These are phyloP conservation scores for Tipula helvola DNA, from an alignment of 2,888 invertebrate genomes.

Conservation along the genomic window DNA sequence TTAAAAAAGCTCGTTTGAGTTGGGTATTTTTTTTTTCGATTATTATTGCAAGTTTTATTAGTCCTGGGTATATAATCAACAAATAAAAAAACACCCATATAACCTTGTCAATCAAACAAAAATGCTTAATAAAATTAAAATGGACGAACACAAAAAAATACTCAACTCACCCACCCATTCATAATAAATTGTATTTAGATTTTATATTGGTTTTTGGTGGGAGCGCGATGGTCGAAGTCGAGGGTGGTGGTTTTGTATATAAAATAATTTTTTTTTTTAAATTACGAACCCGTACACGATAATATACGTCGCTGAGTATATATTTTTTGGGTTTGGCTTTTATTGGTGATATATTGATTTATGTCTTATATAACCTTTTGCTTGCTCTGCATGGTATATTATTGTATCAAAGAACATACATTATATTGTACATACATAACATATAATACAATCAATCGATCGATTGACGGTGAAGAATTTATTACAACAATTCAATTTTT, in stretches of 20 bases:
- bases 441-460: neutral
- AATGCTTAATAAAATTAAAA: neutral
- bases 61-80: neutral
- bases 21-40: neutral
- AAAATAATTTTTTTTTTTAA: neutral
- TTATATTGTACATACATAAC: neutral
- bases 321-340: neutral
- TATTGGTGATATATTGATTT: constrained; percentile 4
- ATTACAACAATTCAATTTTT: neutral
- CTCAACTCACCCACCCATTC: neutral
- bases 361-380: neutral
- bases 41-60: neutral
- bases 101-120: neutral
- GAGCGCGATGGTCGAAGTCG: neutral
- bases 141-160: neutral
- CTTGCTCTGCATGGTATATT: neutral
- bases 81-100: neutral
- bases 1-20: neutral
- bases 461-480: neutral
- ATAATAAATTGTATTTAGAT: neutral
- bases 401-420: neutral
- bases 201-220: neutral
- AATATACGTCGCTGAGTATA: neutral
- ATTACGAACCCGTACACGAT: neutral
- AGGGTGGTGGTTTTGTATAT: neutral